Evolutionary conservation across 2,113 vertebrate species (phyloP), one percentile per base, ranked within the genome.

Genomic region (Perognathus longimembris): DNA sequence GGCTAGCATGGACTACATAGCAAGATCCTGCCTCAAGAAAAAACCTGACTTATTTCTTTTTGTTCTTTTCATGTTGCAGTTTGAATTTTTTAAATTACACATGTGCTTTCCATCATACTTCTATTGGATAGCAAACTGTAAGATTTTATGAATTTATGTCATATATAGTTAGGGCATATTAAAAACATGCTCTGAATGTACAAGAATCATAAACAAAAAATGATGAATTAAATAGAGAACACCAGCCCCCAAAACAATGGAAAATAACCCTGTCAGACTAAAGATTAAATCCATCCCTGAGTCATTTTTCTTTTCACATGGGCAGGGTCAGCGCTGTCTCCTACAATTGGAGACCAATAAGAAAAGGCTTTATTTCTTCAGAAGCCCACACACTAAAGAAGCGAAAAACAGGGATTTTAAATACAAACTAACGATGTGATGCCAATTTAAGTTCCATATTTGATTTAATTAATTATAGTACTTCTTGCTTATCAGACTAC

Each of bases 391-490:
- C 36, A 59, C 17, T 45, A 87, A 8, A 80, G 50, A 91, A 17
- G 6, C 4, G 64, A 76, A n/a, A 54, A 12, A 26, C 17, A 71
- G 7, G 28, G 4, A 20, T 7, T 73, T 11, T 63, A 32, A 45
- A 84, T 26, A 21, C 1, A 71, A 79, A 76, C 69, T 89, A 66
- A 91, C 67, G 4, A 36, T 71, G 28, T 71, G 4, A 36, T 71
- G 28, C 10, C 42, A 71, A 50, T 67, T 75, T 66, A 73, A 71
- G 21, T 38, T 71, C 64, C 7, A 82, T 86, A 15, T 64, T 42
- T 84, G 17, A 70, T 75, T 83, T 89, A 75, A 66, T 81, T 85
- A 57, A 73, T 26, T 36, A 82, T 67, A 57, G 40, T 73, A 82
- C 36, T 59, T 42, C 42, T 88, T 20, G 69, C 32, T 78, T 85